Base-by-base conservation (phyloP, 2,113 vertebrate species). In the Mola mola region DNA sequence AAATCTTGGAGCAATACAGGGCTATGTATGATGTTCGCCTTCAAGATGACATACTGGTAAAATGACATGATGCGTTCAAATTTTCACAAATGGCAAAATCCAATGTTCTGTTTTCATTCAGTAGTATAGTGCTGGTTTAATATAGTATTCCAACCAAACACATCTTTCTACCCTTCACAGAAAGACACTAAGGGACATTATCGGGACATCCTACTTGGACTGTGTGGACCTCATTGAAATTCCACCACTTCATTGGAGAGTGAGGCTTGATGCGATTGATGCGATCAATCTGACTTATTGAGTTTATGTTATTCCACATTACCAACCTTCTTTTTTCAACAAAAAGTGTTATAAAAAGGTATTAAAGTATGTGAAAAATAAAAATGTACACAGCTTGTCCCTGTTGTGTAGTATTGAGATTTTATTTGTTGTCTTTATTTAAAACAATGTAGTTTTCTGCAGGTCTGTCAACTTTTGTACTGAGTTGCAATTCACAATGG, bases 101-200 rank as follows among this genome's bases (percentile, higher is more conserved):
- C 53, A 2, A 26, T 5, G 25, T 26, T n/a, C 2, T 42, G 8
- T 24, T 36, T 53, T 24, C 12, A 16, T 22, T 37, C 8, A 19
- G 13, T 11, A 12, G 11, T n/a, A 37, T 47, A 29, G 1, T 19
- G 2, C 50, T 56, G 12, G 63, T 19, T 15, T 29, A 19, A 0
- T 40, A n/a, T n/a, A n/a, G n/a, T n/a, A n/a, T n/a, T n/a, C n/a
- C n/a, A n/a, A n/a, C n/a, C n/a, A n/a, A n/a, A n/a, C n/a, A n/a
- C n/a, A n/a, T 57, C 34, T 79, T 8, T 26, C 8, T 84, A 21
- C 41, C n/a, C 44, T 71, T 81, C 36, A 78, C 88, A 98, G 96
- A 89, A 90, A 47, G 94, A 98, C 87, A 95, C 95, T 7, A 93
- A 92, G 26, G 94, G 93, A 47, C 91, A 96, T 74, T 95, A 93